Evolutionary conservation across 2,113 vertebrate genomes (phyloP), one percentile per base, ranked within the genome.

Genomic region (Amphilophus citrinellus): DNA sequence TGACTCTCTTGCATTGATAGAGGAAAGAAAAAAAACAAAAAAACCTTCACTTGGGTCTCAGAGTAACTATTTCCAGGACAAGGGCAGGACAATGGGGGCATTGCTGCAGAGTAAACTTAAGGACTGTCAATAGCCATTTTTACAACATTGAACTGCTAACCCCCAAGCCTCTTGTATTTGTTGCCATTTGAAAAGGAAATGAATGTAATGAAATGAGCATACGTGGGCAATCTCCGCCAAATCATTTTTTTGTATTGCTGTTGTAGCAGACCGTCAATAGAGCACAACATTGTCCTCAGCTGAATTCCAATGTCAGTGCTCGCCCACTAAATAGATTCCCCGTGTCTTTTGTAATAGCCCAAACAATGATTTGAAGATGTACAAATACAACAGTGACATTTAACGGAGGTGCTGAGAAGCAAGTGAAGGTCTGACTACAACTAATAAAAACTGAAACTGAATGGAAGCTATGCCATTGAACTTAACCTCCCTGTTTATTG

Each of bases 1-100:
- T 93, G 92, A 87, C 86, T 95, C 86, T 86, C 63, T 81, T 84
- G 71, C 85, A 80, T 86, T 85, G 89, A 84, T 56, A 58, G 62
- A 73, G 27, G 27, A 22, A 2, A 3, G 20, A 27, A 50, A 27
- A 15, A 17, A 6, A 59, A 84, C 7, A 86, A 79, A 86, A 86
- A 76, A 59, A 4, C 53, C 63, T 63, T 83, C 62, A 62, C 82
- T 76, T 30, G 14, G 71, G 66, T 86, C 58, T 66, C 57, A 13
- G 57, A 60, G 61, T 86, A 77, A 88, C 83, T 82, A 79, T 68
- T 81, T 85, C 61, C 62, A 60, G 53, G 39, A 61, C 73, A 66
- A 65, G 10, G 27, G 32, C 68, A 61, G 77, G 77, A 90, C 83
- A 88, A 83, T 82, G 76, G 22, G 22, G 57, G 61, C 68, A 53